A percentile compares a stretch with the other conserved stretches of the same genome.
Evolutionary conservation across 2,888 invertebrate genomes (phyloP).

Genomic region (Polydrusus tereticollis): DNA sequence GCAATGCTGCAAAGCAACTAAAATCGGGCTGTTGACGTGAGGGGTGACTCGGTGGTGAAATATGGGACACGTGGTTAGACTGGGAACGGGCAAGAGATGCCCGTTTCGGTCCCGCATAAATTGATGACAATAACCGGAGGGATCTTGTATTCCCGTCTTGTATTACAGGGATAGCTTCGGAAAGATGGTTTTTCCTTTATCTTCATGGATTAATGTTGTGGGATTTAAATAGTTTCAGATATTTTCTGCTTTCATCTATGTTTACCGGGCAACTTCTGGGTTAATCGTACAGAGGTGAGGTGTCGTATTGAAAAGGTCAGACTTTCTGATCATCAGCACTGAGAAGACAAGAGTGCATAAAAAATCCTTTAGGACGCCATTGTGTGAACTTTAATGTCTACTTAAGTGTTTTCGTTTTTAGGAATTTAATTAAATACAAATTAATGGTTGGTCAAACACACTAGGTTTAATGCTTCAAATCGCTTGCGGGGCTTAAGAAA

Average conservation of each 20-base stretch:
- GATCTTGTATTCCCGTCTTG: conserved; percentile 34
- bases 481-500: no score
- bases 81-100: conserved; percentile 73
- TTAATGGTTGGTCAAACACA: no score
- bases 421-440: no score
- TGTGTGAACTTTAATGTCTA: no score
- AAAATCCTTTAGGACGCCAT: no score
- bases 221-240: neutral
- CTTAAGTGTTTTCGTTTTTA: no score
- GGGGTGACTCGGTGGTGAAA: conserved; percentile 76
- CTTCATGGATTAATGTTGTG: neutral
- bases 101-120: conserved; percentile 54
- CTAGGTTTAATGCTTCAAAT: no score
- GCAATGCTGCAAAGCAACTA: conserved; percentile 32
- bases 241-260: neutral
- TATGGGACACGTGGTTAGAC: conserved; percentile 82
- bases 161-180: conserved; percentile 29
- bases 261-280: no score
- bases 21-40: conserved; percentile 56
- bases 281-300: no score
- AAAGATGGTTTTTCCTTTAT: conserved; percentile 33
- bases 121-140: conserved; percentile 46
- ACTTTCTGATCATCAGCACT: no score
- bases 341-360: no score
- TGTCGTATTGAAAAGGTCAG: no score